Evolutionary conservation across 2,113 vertebrate species (phyloP), one percentile per base, ranked within the genome.

Genomic region (Erinaceus europaeus): DNA sequence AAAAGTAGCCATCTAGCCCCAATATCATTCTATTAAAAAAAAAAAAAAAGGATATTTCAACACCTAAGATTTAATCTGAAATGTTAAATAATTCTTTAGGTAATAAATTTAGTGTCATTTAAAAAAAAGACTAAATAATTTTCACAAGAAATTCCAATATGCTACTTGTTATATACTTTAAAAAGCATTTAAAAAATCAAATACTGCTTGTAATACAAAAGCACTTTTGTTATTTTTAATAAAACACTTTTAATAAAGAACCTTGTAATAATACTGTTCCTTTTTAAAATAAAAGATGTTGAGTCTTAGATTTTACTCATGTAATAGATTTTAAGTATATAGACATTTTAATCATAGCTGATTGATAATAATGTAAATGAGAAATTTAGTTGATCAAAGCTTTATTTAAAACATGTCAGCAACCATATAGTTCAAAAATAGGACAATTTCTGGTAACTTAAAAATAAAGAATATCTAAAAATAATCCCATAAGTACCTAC

Each of bases 351-450:
- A 61, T 75, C 44, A 76, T 50, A 82, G 55, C n/a, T 62, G 40
- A 81, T 42, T 81, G 52, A 84, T 48, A 88, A 84, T 23, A 82
- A 89, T 50, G 34, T 64, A 89, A 78, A 83, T 23, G 3, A 77
- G 86, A 92, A 75, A 1, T 1, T 83, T 78, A 81, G 46, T 36
- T 92, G 74, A 77, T 11, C 72, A 92, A 88, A 32, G n/a, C 84
- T 97, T 97, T 96, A 97, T 97, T 97, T 15, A 92, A 92, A 90
- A 91, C 27, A 77, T 69, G n/a, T 91, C 91, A 94, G 94, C 89
- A 86, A 92, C 15, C 38, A 95, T 83, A 87, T n/a, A 96, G 81
- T 95, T 89, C 46, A 95, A 96, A 97, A 94, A 94, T 95, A 97
- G 92, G 55, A 82, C 81, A 53, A 53, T 94, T 93, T 96, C 75